Base-by-base conservation (phyloP, 2,888 invertebrate genomes). In the Allygus modestus region DNA sequence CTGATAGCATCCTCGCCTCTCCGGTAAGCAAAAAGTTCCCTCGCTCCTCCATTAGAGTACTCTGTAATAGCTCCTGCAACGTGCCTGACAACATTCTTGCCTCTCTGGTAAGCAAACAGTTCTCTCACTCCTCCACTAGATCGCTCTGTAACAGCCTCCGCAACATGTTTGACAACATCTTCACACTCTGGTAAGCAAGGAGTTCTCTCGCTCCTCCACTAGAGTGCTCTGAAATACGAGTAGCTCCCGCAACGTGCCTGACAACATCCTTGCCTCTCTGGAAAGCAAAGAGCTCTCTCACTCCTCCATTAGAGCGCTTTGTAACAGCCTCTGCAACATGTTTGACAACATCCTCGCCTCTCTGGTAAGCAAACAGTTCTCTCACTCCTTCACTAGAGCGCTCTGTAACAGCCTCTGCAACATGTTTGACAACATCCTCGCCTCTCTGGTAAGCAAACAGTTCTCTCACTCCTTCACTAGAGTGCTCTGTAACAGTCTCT, bases 381-480 rank as follows among this genome's bases (percentile, higher is more conserved):
- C 96, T 69, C 97, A 97, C 90, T 96, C 97, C 12, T 95, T 95
- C 0, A 96, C 96, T 69, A 95, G 95, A 89, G 94, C 95, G 31
- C 91, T 96, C 4, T 97, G 97, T 91, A 95, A 96, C 89, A 95
- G 95, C 51, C 94, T 95, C 84, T 92, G 97, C 85, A 92, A 92
- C 86, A 92, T 92, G 7, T 90, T 90, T 28, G 92, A 92, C 87
- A 90, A 91, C 83, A 89, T 92, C 11, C 89, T 92, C 1, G 86
- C 88, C 43, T 87, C 88, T 85, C 87, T 91, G 86, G 90, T 90
- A 86, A 85, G 87, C 85, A n/a, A n/a, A n/a, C n/a, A n/a, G 87
- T 97, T 96, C 92, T 96, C 96, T 69, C 97, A 97, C 90, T 96
- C 97, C 12, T 95, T 95, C 0, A 96, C 96, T 69, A 95, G 95